Percentiles rank a stretch among this genome's conserved stretches.
Conservation (phyloP, 2,113 vertebrate species). For the human (Homo sapiens) region GRCh38 chr22:45758001-45758500, state of each 20-base stretch:
- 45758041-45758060: rapidly evolving
- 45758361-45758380: background rate
- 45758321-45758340: rapidly evolving
- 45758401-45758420: rapidly evolving
- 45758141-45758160: rapidly evolving
- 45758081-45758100: rapidly evolving
- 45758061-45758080: rapidly evolving
- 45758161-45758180: background rate
- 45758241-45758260: rapidly evolving
- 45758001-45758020: too few relatives aligned
- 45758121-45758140: background rate
- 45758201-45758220: rapidly evolving
- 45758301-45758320: rapidly evolving
- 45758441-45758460: background rate
- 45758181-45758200: too few relatives aligned
- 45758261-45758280: rapidly evolving
- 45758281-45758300: rapidly evolving
- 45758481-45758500: background rate
- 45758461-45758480: background rate
- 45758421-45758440: background rate
- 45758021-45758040: background rate
- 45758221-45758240: rapidly evolving
- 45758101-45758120: too few relatives aligned
- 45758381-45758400: background rate
- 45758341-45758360: rapidly evolving